A percentile compares a stretch with the other conserved stretches of the same genome.
These are phyloP conservation scores for Eristalinus sepulchralis DNA, from an alignment of 2,888 invertebrate genomes.

Conservation along the genomic window DNA sequence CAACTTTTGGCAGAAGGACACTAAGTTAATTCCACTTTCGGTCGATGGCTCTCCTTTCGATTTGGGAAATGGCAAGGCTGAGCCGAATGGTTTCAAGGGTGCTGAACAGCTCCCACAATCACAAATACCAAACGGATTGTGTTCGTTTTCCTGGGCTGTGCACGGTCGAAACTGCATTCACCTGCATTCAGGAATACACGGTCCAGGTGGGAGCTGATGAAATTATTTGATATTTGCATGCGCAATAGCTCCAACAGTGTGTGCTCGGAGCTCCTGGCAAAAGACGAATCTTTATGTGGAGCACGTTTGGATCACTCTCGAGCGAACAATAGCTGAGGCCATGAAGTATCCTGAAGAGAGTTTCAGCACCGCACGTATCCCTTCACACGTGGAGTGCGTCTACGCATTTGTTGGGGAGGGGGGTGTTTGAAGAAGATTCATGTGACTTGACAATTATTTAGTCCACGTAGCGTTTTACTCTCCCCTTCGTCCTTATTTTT, in stretches of 20 bases:
- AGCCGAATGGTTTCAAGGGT: constrained; percentile 9
- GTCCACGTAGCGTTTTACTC: constrained; percentile 51
- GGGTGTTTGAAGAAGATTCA: constrained; percentile 43
- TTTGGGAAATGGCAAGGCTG: constrained; percentile 11
- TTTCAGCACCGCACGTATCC: constrained; percentile 18
- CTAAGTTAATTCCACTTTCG: constrained; percentile 42
- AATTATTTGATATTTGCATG: constrained; percentile 29
- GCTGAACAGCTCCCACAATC: background rate
- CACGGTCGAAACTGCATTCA: background rate
- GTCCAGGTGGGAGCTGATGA: background rate
- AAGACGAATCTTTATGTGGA: background rate
- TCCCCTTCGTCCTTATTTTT: background rate
- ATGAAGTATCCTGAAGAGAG: constrained; percentile 6
- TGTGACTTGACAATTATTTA: constrained; percentile 54
- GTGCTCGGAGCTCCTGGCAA: background rate
- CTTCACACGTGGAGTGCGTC: background rate
- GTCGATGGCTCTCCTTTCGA: constrained; percentile 15
- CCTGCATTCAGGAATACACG: background rate
- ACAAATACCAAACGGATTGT: constrained; percentile 14
- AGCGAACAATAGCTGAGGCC: background rate
- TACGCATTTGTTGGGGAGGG: background rate
- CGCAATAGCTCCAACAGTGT: constrained; percentile 1
- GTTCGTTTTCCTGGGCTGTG: background rate
- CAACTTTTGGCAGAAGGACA: constrained; percentile 9
- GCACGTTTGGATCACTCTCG: background rate